Evolutionary conservation across 2,113 vertebrate species (phyloP), one percentile per base, ranked within the genome.

Genomic region (Megalops atlanticus): DNA sequence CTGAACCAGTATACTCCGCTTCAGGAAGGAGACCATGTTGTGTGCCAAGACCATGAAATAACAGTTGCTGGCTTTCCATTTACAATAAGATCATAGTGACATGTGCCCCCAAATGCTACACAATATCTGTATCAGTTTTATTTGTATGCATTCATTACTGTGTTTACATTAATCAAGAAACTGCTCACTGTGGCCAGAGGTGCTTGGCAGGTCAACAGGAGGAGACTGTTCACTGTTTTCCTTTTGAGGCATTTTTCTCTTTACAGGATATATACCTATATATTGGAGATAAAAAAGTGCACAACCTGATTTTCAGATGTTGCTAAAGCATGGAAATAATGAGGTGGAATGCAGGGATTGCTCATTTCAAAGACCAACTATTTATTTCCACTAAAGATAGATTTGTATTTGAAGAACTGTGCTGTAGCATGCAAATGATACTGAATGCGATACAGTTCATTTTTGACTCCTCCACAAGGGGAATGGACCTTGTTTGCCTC

Each of bases 51-150:
- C 35, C 47, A 24, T 80, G 35, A 58, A 27, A 39, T 70, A 11
- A 79, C 84, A 84, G 76, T 83, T 83, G 80, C 47, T 54, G 78
- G 68, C 11, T 85, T 45, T 84, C 2, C 38, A 40, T 52, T 47
- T n/a, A 18, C 64, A 14, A 68, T 52, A 2, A 21, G 8, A 49
- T 79, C 71, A 70, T 74, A 38, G 35, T 21, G 38, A 38, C 70
- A 72, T 21, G 8, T 72, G 70, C 70, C 16, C 70, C 69, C 4
- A 74, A 41, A 74, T 78, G 54, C 79, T 84, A 58, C 52, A 36
- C 52, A 74, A 16, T 49, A 33, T 84, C 80, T 74, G 1, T 33
- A 68, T 12, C 14, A 16, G 8, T 27, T 33, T 5, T 68, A 33
- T n/a, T n/a, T 64, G 2, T 41, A 24, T 74, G 21, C 21, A 18